phyloP scores from a whole-genome alignment of 2,797 vertebrate species.

The Alauda arvensis region DNA sequence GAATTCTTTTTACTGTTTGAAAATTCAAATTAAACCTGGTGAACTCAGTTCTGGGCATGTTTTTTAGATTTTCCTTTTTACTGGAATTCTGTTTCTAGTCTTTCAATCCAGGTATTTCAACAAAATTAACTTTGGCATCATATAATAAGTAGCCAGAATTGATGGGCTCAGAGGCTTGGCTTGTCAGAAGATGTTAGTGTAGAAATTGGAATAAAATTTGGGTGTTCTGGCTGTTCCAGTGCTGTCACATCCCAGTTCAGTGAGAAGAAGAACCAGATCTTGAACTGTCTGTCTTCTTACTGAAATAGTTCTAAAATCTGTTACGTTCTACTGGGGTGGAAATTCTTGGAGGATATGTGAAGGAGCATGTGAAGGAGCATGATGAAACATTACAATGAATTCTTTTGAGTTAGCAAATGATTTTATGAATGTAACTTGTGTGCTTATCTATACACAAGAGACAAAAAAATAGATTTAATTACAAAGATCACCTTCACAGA shows the following conservation, averaged over 20 bases:
- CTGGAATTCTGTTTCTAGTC: background rate
- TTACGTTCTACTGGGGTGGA: background rate
- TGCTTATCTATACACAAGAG: background rate
- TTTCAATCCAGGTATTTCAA: background rate
- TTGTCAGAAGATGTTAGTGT: background rate
- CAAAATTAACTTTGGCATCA: background rate
- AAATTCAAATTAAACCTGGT: background rate
- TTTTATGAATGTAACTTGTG: background rate
- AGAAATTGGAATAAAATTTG: background rate
- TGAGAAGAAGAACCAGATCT: background rate
- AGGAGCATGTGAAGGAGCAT: background rate
- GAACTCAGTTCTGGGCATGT: background rate
- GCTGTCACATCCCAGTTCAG: background rate
- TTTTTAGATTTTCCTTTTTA: background rate
- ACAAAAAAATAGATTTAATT: background rate
- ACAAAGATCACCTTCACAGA: background rate
- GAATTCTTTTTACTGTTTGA: background rate
- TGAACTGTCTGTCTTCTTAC: background rate
- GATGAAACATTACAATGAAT: background rate
- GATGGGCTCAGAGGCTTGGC: background rate
- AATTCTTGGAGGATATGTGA: background rate
- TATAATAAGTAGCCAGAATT: background rate
- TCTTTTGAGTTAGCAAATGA: background rate
- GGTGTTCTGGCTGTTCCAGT: background rate
- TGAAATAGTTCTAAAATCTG: slow-evolving; percentile 35